phyloP scores from a whole-genome alignment of 2,113 vertebrate genomes.

The Chaetorhynchus papuensis region DNA sequence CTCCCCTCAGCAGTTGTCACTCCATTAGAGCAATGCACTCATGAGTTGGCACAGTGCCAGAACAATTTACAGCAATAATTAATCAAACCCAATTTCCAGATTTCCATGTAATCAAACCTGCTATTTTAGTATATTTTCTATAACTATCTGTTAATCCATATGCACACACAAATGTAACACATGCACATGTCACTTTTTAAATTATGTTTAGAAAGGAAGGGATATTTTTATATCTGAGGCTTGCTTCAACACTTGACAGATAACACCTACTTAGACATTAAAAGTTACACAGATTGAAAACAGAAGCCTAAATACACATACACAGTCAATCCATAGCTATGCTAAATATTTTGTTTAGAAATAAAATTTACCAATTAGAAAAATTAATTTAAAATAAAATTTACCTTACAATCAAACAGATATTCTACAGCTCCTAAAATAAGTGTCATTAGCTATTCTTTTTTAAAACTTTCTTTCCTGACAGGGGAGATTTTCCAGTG shows the following conservation, averaged over 20 bases:
- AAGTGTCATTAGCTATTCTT: background rate
- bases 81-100: background rate
- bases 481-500: background rate
- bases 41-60: background rate
- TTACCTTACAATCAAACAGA: background rate
- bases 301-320: background rate
- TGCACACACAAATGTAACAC: background rate
- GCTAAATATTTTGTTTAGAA: background rate
- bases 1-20: background rate
- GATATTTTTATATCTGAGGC: background rate
- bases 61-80: background rate
- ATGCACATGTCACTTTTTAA: background rate
- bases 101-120: background rate
- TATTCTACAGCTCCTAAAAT: background rate
- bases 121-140: background rate
- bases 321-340: background rate
- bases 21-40: background rate
- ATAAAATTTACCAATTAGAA: background rate
- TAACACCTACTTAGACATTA: background rate
- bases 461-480: background rate
- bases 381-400: background rate
- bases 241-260: conserved; percentile 1
- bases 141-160: background rate
- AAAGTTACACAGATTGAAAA: background rate
- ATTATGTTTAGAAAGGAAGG: background rate